A percentile compares a stretch with the other conserved stretches of the same genome.
These are phyloP conservation scores for Balearica regulorum DNA, from an alignment of 2,797 vertebrate species.

Conservation along the genomic window DNA sequence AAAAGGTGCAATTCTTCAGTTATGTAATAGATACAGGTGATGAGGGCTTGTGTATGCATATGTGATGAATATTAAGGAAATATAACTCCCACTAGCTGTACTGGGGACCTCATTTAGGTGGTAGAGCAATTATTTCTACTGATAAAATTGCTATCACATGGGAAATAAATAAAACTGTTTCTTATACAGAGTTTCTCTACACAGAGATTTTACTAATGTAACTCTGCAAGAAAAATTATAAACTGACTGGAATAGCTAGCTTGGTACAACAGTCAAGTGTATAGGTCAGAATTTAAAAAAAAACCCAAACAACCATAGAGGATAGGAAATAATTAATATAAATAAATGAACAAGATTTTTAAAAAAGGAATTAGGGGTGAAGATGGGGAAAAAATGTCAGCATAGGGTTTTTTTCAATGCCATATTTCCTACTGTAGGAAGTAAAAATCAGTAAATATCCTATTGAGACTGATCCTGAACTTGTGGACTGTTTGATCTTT, in stretches of 20 bases:
- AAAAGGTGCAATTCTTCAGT: not conserved
- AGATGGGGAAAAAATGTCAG: not conserved
- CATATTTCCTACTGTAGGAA: not conserved
- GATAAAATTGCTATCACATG: not conserved
- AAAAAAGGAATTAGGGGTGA: not conserved
- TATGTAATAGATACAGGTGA: not conserved
- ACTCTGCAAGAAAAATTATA: not conserved
- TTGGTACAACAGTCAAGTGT: not conserved
- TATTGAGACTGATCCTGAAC: not conserved
- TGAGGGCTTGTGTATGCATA: not conserved
- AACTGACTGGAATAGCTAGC: not conserved
- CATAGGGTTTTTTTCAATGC: not conserved
- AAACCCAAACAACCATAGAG: not conserved
- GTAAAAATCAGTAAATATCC: not conserved
- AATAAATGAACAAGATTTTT: not conserved
- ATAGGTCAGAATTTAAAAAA: not conserved
- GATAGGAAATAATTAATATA: not conserved
- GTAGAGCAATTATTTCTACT: not conserved
- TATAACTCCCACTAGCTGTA: not conserved
- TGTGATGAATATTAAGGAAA: not conserved
- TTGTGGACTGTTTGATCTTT: not conserved
- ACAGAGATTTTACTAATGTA: not conserved
- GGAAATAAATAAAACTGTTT: not conserved
- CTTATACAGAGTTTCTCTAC: not conserved
- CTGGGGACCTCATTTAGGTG: not conserved